A percentile compares a stretch with the other conserved stretches of the same genome.
Evolutionary conservation across 2,797 vertebrate genomes (phyloP).

Genomic region (Graptemys geographica): DNA sequence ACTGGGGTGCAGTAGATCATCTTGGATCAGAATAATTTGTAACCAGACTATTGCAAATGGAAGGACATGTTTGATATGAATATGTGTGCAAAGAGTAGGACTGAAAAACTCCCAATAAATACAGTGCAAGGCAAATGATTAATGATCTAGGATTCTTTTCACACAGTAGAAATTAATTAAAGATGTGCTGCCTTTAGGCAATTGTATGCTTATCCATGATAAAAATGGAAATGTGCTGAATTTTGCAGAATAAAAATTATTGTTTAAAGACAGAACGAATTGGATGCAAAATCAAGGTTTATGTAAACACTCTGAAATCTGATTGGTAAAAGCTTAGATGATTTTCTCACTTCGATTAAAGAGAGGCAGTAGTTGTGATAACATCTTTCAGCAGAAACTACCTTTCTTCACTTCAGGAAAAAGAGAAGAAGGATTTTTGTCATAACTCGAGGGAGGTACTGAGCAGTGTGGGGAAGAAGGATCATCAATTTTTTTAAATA

Average conservation of each 20-base stretch:
- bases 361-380: constrained; percentile 41
- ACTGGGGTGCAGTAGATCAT: not conserved
- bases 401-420: constrained; percentile 48
- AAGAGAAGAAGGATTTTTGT: constrained; percentile 54
- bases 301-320: constrained; percentile 70
- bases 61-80: not conserved
- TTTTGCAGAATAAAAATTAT: constrained; percentile 63
- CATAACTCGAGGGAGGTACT: not conserved
- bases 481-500: constrained; percentile 6
- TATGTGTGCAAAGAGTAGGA: not conserved
- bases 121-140: constrained; percentile 58
- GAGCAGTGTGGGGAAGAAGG: not conserved
- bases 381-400: constrained; percentile 54
- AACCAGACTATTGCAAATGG: not conserved
- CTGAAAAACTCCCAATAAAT: constrained; percentile 40
- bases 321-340: constrained; percentile 61
- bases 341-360: constrained; percentile 61
- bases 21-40: not conserved
- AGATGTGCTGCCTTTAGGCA: constrained; percentile 63
- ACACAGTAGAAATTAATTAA: constrained; percentile 72
- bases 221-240: constrained; percentile 66
- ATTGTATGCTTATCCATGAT: constrained; percentile 53
- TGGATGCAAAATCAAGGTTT: constrained; percentile 61
- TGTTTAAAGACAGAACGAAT: constrained; percentile 34
- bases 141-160: constrained; percentile 67